Base-by-base conservation (phyloP, 2,888 invertebrate genomes). In the Drosophila suboccidentalis region DNA sequence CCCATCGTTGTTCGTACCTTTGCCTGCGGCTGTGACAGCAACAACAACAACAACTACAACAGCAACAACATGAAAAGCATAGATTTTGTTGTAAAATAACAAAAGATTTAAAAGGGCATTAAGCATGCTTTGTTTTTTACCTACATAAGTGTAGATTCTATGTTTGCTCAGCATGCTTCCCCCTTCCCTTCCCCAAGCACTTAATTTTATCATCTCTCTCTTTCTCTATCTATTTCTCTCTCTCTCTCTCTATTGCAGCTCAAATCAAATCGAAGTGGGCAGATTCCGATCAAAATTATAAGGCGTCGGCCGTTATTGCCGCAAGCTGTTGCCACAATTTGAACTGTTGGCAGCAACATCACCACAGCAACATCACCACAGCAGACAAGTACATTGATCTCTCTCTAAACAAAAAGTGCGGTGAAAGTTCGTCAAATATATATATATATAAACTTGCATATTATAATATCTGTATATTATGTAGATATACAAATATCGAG, bases 71-170 rank as follows among this genome's bases (percentile, higher is more conserved):
- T 58, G 62, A 58, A 68, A 66, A 60, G 59, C 83, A 78, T 86
- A 78, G 86, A 85, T 87, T 79, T 86, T 89, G 82, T 87, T 84
- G 89, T 89, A 84, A 82, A 80, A 87, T 84, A 89, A 86, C 88
- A 87, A 87, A 87, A 89, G 89, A 87, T 89, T 87, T 87, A 89
- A 87, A 87, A 87, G 86, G 86, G 86, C 90, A 87, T 87, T 87
- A 87, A 78, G 78, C 78, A 74, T 85, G 78, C 78, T 80, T 87
- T 86, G 84, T 89, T 80, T 83, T 80, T 76, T 75, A 68, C 73
- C 74, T 75, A 80, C 67, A 54, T 50, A 61, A 55, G 54, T 41
- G 69, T 47, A 50, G 70, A 77, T 65, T 78, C 75, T 74, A 70
- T 78, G 64, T 72, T 73, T 66, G 66, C 50, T 54, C 78, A 58